Conservation (phyloP, 1,140 invertebrate species). For the Anoplolepis gracilipes region DNA sequence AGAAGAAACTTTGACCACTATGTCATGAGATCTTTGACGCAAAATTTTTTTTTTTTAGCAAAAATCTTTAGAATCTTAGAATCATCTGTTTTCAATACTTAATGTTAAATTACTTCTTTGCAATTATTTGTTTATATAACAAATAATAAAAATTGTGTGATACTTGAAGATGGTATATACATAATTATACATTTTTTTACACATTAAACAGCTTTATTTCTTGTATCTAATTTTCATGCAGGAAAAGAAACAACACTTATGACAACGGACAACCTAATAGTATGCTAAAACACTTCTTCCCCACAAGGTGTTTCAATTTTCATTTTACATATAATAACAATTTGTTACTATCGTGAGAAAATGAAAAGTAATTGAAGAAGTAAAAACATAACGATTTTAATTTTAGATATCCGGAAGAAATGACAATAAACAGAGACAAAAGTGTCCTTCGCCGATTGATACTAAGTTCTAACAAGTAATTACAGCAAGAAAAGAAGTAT, state of each 20-base stretch:
- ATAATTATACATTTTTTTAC: neutral
- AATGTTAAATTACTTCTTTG: neutral
- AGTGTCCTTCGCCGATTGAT: conserved; percentile 70
- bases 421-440: conserved; percentile 47
- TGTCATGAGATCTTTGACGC: neutral
- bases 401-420: conserved; percentile 67
- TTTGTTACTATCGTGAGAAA: neutral
- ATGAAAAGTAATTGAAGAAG: neutral
- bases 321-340: neutral
- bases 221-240: conserved; percentile 23
- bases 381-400: neutral
- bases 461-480: conserved; percentile 59
- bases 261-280: conserved; percentile 69
- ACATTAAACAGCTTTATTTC: conserved; percentile 5
- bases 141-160: neutral
- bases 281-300: conserved; percentile 75
- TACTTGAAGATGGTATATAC: conserved; percentile 16
- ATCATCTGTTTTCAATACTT: neutral
- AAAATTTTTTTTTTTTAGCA: conserved; percentile 1
- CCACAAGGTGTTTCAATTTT: conserved; percentile 66
- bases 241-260: conserved; percentile 75
- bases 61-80: neutral
- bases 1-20: neutral
- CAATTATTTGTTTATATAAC: neutral
- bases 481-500: neutral